phyloP scores from a whole-genome alignment of 1,140 invertebrate genomes.

The Drosophila arizonae region DNA sequence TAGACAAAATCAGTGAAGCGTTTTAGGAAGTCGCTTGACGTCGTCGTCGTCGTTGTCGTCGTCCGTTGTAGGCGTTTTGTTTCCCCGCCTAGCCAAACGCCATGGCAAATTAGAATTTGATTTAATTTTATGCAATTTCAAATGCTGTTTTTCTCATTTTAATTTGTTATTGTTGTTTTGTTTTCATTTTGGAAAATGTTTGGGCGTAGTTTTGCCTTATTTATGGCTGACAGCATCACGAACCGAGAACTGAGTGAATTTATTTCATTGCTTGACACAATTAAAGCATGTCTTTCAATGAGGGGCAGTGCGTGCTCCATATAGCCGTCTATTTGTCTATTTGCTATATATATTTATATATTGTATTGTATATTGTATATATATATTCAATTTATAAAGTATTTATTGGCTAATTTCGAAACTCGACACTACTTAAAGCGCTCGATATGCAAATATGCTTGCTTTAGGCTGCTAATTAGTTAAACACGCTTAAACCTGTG shows the following conservation, averaged over 20 bases:
- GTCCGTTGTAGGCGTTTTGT: slow-evolving; percentile 65
- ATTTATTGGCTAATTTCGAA: slow-evolving; percentile 14
- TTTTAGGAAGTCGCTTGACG: slow-evolving; percentile 74
- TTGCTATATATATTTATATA: too few species aligned
- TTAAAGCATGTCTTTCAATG: slow-evolving; percentile 43
- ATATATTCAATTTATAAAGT: too few species aligned
- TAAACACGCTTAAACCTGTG: slow-evolving; percentile 5
- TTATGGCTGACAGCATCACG: slow-evolving; percentile 67
- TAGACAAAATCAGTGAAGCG: slow-evolving; percentile 77
- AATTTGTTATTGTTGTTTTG: slow-evolving; percentile 54
- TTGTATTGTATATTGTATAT: too few species aligned
- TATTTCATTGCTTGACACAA: slow-evolving; percentile 72
- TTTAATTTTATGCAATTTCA: slow-evolving; percentile 80
- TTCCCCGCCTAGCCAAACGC: slow-evolving; percentile 52
- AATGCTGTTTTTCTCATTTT: slow-evolving; percentile 53
- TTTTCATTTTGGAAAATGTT: slow-evolving; percentile 70
- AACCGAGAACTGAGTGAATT: slow-evolving; percentile 53
- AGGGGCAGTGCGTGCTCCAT: slow-evolving; percentile 25
- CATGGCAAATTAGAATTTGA: slow-evolving; percentile 75
- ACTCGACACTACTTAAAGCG: slow-evolving; percentile 15
- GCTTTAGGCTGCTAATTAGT: slow-evolving; percentile 23
- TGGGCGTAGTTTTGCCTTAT: slow-evolving; percentile 66
- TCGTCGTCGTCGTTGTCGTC: slow-evolving; percentile 51
- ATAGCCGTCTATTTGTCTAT: slow-evolving; percentile 7
- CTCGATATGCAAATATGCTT: slow-evolving; percentile 24